Evolutionary conservation across 1,140 invertebrate genomes (phyloP).

Genomic region (Drosophila pandora): DNA sequence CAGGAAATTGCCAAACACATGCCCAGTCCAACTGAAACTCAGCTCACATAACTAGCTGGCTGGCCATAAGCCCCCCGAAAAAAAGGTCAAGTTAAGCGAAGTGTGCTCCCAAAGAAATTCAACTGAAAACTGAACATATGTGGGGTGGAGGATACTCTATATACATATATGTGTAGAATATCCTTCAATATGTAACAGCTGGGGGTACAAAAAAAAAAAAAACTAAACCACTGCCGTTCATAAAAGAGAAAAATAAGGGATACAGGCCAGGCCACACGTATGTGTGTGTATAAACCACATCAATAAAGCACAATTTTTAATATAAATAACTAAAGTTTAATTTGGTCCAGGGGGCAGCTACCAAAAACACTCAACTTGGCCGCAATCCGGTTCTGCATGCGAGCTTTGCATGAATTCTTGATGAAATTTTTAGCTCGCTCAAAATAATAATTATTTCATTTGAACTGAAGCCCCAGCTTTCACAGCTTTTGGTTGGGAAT

Average conservation of each 20-base stretch:
- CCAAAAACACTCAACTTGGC: conserved; percentile 9
- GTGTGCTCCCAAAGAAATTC: conserved; percentile 53
- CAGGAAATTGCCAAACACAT: conserved; percentile 79
- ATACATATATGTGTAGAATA: background rate
- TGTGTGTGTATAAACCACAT: conserved; percentile 65
- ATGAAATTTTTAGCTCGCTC: conserved; percentile 35
- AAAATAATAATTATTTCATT: conserved; percentile 68
- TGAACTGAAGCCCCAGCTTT: conserved; percentile 25
- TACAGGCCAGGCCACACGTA: conserved; percentile 25
- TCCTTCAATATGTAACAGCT: conserved; percentile 50
- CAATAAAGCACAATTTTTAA: conserved; percentile 81
- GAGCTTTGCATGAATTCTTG: conserved; percentile 44
- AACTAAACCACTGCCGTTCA: conserved; percentile 60
- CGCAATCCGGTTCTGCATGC: conserved; percentile 30
- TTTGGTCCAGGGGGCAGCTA: conserved; percentile 51
- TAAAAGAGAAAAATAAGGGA: conserved; percentile 46
- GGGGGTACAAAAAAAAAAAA: conserved; percentile 15
- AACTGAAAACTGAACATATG: conserved; percentile 28
- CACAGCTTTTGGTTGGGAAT: conserved; percentile 5
- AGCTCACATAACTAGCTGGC: conserved; percentile 47
- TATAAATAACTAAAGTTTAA: conserved; percentile 81
- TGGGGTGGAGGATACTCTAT: background rate
- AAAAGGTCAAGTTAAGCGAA: conserved; percentile 67
- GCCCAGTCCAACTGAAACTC: conserved; percentile 24
- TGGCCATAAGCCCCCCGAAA: conserved; percentile 26